Evolutionary conservation across 2,797 vertebrate genomes (phyloP), one percentile per base, ranked within the genome.

Genomic region (Cossypha heuglini): DNA sequence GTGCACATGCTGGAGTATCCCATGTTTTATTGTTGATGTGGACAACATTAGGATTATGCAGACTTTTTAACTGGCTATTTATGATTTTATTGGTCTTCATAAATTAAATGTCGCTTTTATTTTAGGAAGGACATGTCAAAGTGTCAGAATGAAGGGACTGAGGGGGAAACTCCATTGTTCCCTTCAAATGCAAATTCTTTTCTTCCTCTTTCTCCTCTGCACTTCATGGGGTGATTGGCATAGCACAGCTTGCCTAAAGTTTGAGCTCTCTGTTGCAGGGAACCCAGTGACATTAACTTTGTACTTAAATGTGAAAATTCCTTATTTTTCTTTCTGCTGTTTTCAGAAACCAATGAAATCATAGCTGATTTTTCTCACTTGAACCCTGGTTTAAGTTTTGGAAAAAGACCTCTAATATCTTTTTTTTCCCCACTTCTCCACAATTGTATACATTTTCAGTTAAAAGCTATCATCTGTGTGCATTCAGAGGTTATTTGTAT

Each of bases 131-230:
- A 38, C 59, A 25, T 63, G 72, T 64, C 54, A 87, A 61, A 94
- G 85, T 37, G 48, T 26, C 26, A 79, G 77, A 88, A 79, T 63
- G 73, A 81, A 82, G 29, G 38, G 59, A n/a, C 1, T 73, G 91
- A 77, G 49, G 52, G 31, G 37, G 45, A 86, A 71, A 68, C 15
- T 45, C 52, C 29, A 19, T 83, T 76, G 51, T 74, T 90, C 90
- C 59, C 72, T 97, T 95, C 86, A 96, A 79, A 90, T 96, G 86
- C 89, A 93, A 95, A 88, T 94, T 76, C 43, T 79, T 94, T 83
- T 86, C 37, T 95, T 19, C n/a, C 4, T 72, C 38, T 74, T 49
- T 89, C 67, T 88, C 31, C 42, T 72, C 46, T 64, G 21, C 18
- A 18, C 42, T 76, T 78, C 4, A 9, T 48, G 40, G 57, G 10